Base-by-base conservation (phyloP, 2,113 vertebrate species). In the Clarias batrachus region DNA sequence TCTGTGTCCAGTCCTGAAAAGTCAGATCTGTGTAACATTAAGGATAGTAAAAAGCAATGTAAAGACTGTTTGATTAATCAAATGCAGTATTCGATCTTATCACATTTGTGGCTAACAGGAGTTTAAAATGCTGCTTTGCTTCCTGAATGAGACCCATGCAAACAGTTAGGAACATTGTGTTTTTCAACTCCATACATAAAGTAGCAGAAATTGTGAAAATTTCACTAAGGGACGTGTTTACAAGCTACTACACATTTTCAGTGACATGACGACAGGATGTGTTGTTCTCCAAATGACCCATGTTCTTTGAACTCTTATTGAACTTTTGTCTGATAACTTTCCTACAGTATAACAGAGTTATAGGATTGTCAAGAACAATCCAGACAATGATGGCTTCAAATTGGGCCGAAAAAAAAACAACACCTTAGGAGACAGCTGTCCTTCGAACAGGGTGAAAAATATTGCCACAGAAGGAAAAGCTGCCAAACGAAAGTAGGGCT, bases 371-470 rank as follows among this genome's bases (percentile, higher is more conserved):
- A 4, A 79, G 77, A 79, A 59, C 56, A 12, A 33, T 60, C 19
- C 56, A 79, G 56, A 79, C 77, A 60, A 30, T 79, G 56, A 16
- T 79, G 77, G 77, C 77, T 21, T 33, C 8, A 79, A 79, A 79
- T 59, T 59, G 60, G 77, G 77, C 27, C 59, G 56, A 79, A 59
- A 80, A 37, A 37, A 37, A 37, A 37, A 37, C n/a, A 56, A 23
- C 60, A 80, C 78, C 57, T 37, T 80, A 30, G 52, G 37, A 60
- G 78, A 62, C 78, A 80, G 78, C 56, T 62, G 78, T 80, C 78
- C 19, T 10, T 80, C 21, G 30, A 80, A 60, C 60, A 60, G 19
- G 78, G 19, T 76, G 73, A 76, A 54, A 76, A 76, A 54, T 25
- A 52, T 54, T n/a, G 4, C 4, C 23, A 80, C 23, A 65, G 16